Evolutionary conservation across 2,797 vertebrate species (phyloP), one percentile per base, ranked within the genome.

Genomic region (Halcyon smyrnensis): DNA sequence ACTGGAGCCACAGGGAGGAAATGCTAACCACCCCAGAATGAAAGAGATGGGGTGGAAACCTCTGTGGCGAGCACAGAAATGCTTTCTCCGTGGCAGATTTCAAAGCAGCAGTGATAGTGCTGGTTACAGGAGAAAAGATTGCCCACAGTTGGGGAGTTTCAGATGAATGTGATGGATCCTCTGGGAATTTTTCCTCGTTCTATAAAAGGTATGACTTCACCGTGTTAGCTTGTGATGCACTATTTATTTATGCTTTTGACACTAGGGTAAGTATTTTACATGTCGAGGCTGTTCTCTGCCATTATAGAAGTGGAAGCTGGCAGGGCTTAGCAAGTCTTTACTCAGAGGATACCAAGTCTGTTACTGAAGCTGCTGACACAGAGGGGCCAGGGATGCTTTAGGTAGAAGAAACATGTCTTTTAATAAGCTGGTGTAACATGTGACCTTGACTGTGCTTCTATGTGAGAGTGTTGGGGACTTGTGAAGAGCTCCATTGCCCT

Each of bases 241-340:
- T 20, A 8, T 90, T 91, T 88, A 27, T 64, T 78, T 64, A 16
- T 60, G n/a, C 32, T 70, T 45, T 36, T 0, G 0, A 30, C 1
- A 1, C 15, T 24, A 39, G 12, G 2, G 6, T 57, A 27, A 2
- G 6, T 59, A 27, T 78, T 91, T 75, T 46, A 27, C 0, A 0
- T 53, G 23, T 70, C 68, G 0, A 1, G 0, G 41, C 71, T 80
- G 39, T 86, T 94, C 70, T 75, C 12, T 83, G 24, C 24, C 1
- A 0, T 45, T 56, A 45, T 57, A 37, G 10, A 75, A 87, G 36
- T 15, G 36, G 79, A 30, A 83, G 32, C 15, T 25, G 12, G n/a
- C 32, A 67, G 43, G 50, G 21, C 36, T 91, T 83, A 63, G 45
- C 48, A 60, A 60, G 68, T 46, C 0, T 15, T 57, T 57, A 34